A percentile compares a stretch with the other conserved stretches of the same genome.
Evolutionary conservation across 2,797 vertebrate genomes (phyloP).

Genomic region (Huso huso): DNA sequence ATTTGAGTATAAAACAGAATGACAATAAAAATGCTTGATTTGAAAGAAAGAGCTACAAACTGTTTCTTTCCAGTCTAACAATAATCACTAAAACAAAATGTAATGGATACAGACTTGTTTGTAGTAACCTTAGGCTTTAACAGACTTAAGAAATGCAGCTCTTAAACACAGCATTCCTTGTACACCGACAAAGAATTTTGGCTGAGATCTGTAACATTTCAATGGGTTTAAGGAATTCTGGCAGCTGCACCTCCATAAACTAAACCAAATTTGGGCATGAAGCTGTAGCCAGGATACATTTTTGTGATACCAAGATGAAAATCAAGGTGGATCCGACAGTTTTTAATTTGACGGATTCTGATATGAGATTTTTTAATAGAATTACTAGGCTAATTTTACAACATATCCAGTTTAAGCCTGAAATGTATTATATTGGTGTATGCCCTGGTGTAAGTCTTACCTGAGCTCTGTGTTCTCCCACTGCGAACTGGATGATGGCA

Average conservation of each 20-base stretch:
- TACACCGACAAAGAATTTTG: neutral
- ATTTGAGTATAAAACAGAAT: no score
- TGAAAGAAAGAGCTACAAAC: no score
- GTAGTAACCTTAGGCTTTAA: neutral
- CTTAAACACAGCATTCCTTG: neutral
- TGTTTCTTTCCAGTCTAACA: no score
- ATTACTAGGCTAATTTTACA: no score
- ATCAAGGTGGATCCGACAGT: no score
- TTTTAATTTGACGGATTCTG: no score
- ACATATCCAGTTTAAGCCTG: no score
- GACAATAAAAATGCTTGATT: no score
- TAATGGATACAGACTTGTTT: neutral
- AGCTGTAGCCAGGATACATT: neutral
- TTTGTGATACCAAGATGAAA: no score
- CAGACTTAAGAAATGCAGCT: neutral
- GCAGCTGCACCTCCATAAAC: neutral
- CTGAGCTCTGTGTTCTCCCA: slow-evolving; percentile 92
- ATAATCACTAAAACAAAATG: no score
- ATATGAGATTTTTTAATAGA: no score
- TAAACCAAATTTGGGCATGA: neutral
- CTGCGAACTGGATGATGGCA: slow-evolving; percentile 89
- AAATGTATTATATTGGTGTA: neutral
- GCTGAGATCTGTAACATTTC: neutral
- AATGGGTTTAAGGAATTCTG: neutral
- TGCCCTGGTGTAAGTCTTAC: slow-evolving; percentile 46